These are phyloP conservation scores for Nyctibius grandis DNA, from an alignment of 2,797 vertebrate species.

Conservation along the genomic window DNA sequence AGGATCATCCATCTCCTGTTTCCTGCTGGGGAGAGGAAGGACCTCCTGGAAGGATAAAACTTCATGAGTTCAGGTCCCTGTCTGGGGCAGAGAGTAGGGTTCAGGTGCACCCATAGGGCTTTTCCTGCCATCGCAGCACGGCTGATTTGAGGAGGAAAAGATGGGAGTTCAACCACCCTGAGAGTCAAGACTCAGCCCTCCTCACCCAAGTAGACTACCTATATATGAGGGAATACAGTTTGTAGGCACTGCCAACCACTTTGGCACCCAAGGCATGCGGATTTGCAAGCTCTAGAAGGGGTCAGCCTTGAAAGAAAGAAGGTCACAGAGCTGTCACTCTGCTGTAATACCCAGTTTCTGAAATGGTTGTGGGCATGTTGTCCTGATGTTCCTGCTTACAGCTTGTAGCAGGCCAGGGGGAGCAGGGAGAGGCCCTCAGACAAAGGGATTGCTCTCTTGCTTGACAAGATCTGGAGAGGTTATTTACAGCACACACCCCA, in stretches of 20 bases:
- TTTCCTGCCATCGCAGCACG: neutral
- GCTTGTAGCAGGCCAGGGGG: neutral
- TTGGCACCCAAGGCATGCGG: neutral
- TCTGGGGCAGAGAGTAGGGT: neutral
- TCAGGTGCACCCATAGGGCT: neutral
- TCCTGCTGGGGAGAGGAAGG: neutral
- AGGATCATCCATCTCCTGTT: neutral
- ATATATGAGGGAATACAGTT: neutral
- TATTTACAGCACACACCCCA: neutral
- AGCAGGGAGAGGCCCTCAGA: neutral
- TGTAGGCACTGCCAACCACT: neutral
- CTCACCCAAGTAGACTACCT: neutral
- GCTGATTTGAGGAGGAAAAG: neutral
- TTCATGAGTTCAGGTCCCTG: neutral
- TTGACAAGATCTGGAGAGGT: neutral
- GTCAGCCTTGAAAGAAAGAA: neutral
- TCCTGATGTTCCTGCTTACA: neutral
- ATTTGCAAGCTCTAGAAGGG: neutral
- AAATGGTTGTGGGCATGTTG: neutral
- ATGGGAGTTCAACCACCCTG: neutral
- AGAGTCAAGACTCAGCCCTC: neutral
- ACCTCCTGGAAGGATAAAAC: neutral
- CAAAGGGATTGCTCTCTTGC: neutral
- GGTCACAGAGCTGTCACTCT: neutral
- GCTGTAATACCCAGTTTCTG: neutral